A percentile compares a stretch with the other conserved stretches of the same genome.
Evolutionary conservation across 2,113 vertebrate species (phyloP).

Genomic region (Misgurnus anguillicaudatus): DNA sequence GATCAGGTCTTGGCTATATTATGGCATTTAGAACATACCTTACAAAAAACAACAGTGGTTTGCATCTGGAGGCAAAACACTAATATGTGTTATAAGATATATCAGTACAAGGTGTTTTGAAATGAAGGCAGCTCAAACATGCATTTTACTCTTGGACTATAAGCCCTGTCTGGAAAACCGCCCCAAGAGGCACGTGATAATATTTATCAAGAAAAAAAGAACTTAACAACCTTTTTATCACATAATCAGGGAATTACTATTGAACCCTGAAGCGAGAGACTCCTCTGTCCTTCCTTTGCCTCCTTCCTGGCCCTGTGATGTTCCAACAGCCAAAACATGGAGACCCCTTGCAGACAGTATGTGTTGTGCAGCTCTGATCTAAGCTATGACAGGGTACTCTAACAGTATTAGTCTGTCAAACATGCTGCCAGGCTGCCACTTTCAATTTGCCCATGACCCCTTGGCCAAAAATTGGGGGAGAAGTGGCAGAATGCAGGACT

Average conservation of each 20-base stretch:
- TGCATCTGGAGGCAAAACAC: too few species aligned
- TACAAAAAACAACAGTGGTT: too few species aligned
- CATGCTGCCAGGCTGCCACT: constrained; percentile 93
- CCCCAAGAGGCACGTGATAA: neutral
- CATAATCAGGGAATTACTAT: constrained; percentile 21
- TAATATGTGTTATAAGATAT: too few species aligned
- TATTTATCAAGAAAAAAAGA: neutral
- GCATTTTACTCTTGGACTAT: too few species aligned
- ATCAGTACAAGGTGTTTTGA: too few species aligned
- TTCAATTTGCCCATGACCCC: constrained; percentile 98
- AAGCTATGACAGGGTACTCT: constrained; percentile 75
- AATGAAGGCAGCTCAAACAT: too few species aligned
- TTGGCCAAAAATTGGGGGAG: constrained; percentile 84
- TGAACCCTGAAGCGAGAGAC: constrained; percentile 10
- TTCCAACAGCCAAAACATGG: constrained; percentile 42
- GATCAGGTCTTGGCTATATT: too few species aligned
- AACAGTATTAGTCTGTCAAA: constrained; percentile 91
- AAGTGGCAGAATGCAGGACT: constrained; percentile 93
- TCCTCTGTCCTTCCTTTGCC: constrained; percentile 31
- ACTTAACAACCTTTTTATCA: neutral
- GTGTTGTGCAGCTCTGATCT: constrained; percentile 81
- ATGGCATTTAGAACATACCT: too few species aligned
- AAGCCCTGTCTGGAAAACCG: too few species aligned
- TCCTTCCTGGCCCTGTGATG: constrained; percentile 26
- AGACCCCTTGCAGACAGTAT: constrained; percentile 62